phyloP scores from a whole-genome alignment of 2,797 vertebrate species.

The Lithobates pipiens region DNA sequence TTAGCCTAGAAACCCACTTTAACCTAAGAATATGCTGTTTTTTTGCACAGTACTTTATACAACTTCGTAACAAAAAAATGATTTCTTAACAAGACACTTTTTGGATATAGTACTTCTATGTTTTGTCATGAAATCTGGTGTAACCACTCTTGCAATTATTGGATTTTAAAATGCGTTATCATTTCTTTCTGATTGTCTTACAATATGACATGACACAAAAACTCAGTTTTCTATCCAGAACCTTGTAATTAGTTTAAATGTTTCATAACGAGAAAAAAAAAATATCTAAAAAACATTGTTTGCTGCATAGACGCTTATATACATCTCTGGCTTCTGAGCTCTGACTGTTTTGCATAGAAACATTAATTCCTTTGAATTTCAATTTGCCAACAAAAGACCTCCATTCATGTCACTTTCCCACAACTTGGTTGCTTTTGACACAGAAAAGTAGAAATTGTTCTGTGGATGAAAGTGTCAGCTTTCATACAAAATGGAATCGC shows the following conservation, averaged over 20 bases:
- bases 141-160: too few relatives aligned
- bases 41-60: too few relatives aligned
- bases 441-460: conserved; percentile 28
- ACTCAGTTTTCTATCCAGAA: not conserved
- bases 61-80: too few relatives aligned
- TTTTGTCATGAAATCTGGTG: too few relatives aligned
- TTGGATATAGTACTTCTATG: too few relatives aligned
- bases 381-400: conserved; percentile 20
- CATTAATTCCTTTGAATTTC: conserved; percentile 12
- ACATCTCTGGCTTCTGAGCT: not conserved
- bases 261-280: not conserved
- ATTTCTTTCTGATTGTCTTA: too few relatives aligned
- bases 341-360: conserved; percentile 22
- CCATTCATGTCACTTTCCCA: conserved; percentile 39
- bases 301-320: not conserved
- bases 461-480: conserved; percentile 32
- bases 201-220: too few relatives aligned
- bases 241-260: conserved; percentile 6
- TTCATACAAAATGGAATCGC: conserved; percentile 42
- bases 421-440: conserved; percentile 16
- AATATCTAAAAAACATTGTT: not conserved
- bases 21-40: too few relatives aligned
- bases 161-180: too few relatives aligned
- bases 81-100: too few relatives aligned
- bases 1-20: too few relatives aligned